Evolutionary conservation across 2,888 invertebrate species (phyloP).

Genomic region (Cheilosia impressa): DNA sequence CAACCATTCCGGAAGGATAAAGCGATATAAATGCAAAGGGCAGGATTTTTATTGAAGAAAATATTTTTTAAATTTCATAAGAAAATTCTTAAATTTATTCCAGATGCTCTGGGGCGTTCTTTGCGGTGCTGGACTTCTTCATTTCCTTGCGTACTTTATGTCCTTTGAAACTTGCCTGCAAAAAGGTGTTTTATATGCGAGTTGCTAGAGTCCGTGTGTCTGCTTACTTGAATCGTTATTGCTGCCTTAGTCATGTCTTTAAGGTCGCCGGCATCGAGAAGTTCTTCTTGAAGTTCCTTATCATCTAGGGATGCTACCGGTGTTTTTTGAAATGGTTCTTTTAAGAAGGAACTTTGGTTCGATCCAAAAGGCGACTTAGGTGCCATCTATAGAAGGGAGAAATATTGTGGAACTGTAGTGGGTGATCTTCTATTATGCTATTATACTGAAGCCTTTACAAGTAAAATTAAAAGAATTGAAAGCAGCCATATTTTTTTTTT

Average conservation of each 20-base stretch:
- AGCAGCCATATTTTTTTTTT: no score
- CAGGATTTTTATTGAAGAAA: slow-evolving; percentile 42
- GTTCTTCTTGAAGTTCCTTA: not conserved
- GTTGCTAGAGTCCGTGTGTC: not conserved
- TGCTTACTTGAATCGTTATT: slow-evolving; percentile 51
- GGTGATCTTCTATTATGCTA: no score
- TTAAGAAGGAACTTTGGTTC: not conserved
- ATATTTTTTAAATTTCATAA: slow-evolving; percentile 15
- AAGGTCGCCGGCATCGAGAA: not conserved
- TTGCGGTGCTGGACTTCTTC: not conserved
- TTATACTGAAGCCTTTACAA: no score
- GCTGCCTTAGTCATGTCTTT: slow-evolving; percentile 40
- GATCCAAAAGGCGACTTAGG: not conserved
- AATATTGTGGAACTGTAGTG: no score
- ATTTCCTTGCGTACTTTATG: slow-evolving; percentile 38
- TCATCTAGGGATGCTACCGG: not conserved
- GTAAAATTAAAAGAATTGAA: no score
- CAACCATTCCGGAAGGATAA: slow-evolving; percentile 23
- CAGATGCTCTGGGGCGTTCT: not conserved
- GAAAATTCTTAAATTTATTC: slow-evolving; percentile 3
- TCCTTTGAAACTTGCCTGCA: slow-evolving; percentile 38
- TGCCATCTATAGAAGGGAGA: no score
- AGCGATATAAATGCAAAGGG: slow-evolving; percentile 34
- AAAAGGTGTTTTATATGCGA: not conserved
- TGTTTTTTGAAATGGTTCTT: not conserved